Percentiles rank a stretch among this genome's conserved stretches.
These are phyloP conservation scores for Carapus acus DNA, from an alignment of 2,797 vertebrate species.

Conservation along the genomic window DNA sequence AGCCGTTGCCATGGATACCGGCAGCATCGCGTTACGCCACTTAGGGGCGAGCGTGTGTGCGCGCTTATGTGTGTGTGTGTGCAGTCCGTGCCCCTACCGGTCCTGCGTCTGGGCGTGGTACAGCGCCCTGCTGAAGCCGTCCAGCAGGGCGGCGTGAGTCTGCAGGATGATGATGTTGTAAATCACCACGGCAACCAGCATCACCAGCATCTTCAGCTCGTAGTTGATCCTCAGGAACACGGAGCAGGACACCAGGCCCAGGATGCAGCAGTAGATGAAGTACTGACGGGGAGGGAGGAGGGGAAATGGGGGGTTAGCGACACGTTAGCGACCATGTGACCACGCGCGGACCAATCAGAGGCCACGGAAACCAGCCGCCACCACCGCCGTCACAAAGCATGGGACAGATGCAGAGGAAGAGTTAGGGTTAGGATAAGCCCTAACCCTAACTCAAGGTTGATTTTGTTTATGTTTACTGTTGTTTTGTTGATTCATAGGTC, in stretches of 20 bases:
- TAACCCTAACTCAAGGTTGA: too few species aligned
- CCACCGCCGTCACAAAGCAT: too few species aligned
- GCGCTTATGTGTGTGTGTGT: constrained; percentile 3
- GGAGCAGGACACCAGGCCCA: constrained; percentile 93
- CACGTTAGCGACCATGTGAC: too few species aligned
- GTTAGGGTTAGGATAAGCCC: too few species aligned
- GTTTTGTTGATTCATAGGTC: too few species aligned
- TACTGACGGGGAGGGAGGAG: constrained; percentile 72
- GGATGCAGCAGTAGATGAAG: constrained; percentile 96
- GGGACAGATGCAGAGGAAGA: too few species aligned
- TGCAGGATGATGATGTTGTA: constrained; percentile 94
- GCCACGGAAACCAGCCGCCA: too few species aligned
- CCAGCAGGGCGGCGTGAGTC: constrained; percentile 84
- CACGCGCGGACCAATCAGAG: too few species aligned
- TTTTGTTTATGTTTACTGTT: too few species aligned
- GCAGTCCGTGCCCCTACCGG: constrained; percentile 66
- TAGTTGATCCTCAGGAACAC: constrained; percentile 98
- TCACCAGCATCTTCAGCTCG: constrained; percentile 95
- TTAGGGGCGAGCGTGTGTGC: neutral
- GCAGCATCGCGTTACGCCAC: too few species aligned
- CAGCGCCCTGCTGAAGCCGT: constrained; percentile 83
- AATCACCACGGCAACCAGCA: constrained; percentile 86
- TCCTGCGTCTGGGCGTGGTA: constrained; percentile 72
- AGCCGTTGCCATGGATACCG: too few species aligned
- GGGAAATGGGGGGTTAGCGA: neutral